A percentile compares a stretch with the other conserved stretches of the same genome.
Evolutionary conservation across 2,888 invertebrate genomes (phyloP).

Genomic region (Leptopilina myrica): DNA sequence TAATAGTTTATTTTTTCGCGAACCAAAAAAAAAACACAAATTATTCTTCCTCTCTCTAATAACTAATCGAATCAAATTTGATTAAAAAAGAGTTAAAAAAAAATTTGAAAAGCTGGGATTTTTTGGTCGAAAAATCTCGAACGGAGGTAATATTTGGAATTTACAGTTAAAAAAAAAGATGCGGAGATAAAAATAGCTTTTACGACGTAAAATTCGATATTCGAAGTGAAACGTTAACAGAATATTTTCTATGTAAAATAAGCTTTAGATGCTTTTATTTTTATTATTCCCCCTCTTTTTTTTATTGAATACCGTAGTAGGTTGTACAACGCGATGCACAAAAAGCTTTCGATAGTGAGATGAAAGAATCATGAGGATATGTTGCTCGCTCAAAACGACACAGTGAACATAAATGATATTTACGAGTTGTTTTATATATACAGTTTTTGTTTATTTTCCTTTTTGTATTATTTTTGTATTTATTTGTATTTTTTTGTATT

Average conservation of each 20-base stretch:
- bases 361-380: neutral
- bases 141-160: neutral
- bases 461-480: no score
- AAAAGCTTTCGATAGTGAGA: slow-evolving; percentile 15
- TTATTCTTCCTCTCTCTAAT: no score
- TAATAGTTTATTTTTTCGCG: no score
- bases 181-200: slow-evolving; percentile 5
- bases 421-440: slow-evolving; percentile 27
- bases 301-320: neutral
- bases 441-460: no score
- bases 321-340: neutral
- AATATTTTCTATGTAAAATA: neutral
- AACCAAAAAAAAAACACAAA: no score
- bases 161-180: neutral
- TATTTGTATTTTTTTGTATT: no score
- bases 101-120: neutral
- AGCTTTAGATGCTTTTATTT: slow-evolving; percentile 12
- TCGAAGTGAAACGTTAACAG: neutral
- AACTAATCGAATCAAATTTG: neutral
- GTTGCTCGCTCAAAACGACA: neutral
- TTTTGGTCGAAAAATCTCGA: neutral
- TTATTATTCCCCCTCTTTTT: neutral
- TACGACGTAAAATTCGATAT: slow-evolving; percentile 16
- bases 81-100: neutral
- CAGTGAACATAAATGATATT: slow-evolving; percentile 19